Conservation (phyloP, 2,888 invertebrate genomes). For the Sicus ferrugineus region DNA sequence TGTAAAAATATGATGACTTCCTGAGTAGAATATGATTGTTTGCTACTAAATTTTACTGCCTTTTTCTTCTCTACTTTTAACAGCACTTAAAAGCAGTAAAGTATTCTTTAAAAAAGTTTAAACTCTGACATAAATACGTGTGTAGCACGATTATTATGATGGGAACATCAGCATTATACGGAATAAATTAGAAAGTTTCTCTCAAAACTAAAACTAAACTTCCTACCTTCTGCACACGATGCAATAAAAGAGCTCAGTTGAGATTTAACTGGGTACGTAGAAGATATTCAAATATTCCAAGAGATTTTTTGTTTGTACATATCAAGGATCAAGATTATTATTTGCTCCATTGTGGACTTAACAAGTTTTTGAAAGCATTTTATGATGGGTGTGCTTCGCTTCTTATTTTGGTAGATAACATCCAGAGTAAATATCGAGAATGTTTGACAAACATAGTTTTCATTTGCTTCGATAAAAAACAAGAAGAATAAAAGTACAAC, state of each 20-base stretch:
- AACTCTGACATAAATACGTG: too few relatives aligned
- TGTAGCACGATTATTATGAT: too few relatives aligned
- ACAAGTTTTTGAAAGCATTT: too few relatives aligned
- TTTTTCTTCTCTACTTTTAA: neutral
- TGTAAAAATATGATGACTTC: too few relatives aligned
- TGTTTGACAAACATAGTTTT: neutral
- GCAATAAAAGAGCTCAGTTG: neutral
- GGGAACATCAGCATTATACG: neutral
- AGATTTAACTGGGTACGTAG: neutral
- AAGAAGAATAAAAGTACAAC: too few relatives aligned
- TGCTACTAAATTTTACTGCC: neutral
- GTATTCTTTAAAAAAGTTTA: neutral
- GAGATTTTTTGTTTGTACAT: neutral
- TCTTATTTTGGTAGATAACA: too few relatives aligned
- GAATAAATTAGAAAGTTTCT: conserved; percentile 1
- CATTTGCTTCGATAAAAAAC: too few relatives aligned
- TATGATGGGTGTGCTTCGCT: too few relatives aligned
- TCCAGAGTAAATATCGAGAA: too few relatives aligned
- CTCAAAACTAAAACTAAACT: neutral
- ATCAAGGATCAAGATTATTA: neutral
- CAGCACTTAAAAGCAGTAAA: conserved; percentile 1
- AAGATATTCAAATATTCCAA: neutral
- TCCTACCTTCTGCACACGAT: neutral
- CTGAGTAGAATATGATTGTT: too few relatives aligned
- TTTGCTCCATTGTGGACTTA: too few relatives aligned